A percentile compares a stretch with the other conserved stretches of the same genome.
These are phyloP conservation scores for Chitala chitala DNA, from an alignment of 2,113 vertebrate genomes.

Conservation along the genomic window DNA sequence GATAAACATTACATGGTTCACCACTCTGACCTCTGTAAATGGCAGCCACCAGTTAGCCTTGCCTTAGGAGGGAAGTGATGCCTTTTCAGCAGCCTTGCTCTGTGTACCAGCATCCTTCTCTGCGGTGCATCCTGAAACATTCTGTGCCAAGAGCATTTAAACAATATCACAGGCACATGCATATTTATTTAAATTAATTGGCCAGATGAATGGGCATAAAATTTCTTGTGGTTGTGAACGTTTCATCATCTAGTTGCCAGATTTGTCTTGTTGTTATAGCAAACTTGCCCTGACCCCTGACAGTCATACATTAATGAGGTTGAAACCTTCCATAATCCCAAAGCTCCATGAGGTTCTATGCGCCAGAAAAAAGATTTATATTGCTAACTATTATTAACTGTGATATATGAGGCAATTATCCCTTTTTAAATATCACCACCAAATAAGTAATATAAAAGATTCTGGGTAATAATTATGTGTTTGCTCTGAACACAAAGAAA, in stretches of 20 bases:
- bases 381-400: not conserved
- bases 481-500: not conserved
- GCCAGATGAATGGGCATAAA: not conserved
- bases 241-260: not conserved
- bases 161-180: no score
- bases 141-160: not conserved
- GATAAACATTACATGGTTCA: constrained; percentile 15
- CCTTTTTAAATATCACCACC: not conserved
- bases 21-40: constrained; percentile 9
- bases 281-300: not conserved
- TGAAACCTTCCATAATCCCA: not conserved
- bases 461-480: not conserved
- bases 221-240: not conserved
- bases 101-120: not conserved
- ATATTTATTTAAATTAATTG: not conserved
- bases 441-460: not conserved
- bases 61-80: not conserved
- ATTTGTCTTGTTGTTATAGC: not conserved
- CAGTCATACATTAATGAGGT: not conserved
- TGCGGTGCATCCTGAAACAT: not conserved
- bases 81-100: not conserved
- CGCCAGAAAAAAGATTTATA: not conserved
- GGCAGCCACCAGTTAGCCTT: not conserved
- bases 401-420: not conserved
- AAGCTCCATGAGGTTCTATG: not conserved